Conservation (phyloP, 2,888 invertebrate species). For the Caenorhabditis panamensis region DNA sequence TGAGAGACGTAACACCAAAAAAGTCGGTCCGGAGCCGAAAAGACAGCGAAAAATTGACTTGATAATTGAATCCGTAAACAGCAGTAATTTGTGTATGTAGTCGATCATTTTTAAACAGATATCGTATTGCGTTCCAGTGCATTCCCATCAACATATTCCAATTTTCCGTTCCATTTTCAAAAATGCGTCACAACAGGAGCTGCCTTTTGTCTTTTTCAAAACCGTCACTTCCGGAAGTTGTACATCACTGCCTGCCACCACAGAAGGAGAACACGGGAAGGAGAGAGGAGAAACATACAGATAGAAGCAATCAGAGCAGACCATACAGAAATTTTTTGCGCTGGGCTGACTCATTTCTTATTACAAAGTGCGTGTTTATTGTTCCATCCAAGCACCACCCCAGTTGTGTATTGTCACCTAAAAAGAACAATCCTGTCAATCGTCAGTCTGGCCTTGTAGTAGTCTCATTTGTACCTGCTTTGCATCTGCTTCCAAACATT, state of each 20-base stretch:
- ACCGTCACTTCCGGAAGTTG: not conserved
- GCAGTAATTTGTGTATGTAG: too few species aligned
- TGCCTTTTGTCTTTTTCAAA: not conserved
- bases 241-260: slow-evolving; percentile 15
- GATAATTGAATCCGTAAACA: too few species aligned
- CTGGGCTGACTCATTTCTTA: slow-evolving; percentile 41
- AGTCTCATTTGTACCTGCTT: too few species aligned
- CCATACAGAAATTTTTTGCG: slow-evolving; percentile 26
- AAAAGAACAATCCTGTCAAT: too few species aligned
- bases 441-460: slow-evolving; percentile 1
- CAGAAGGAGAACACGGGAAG: slow-evolving; percentile 7
- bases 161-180: slow-evolving; percentile 7
- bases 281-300: slow-evolving; percentile 18
- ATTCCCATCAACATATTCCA: not conserved
- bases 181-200: slow-evolving; percentile 24
- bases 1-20: too few species aligned
- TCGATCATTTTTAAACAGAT: too few species aligned
- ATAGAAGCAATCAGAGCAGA: slow-evolving; percentile 40
- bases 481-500: not conserved
- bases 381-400: slow-evolving; percentile 51
- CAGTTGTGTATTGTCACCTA: not conserved
- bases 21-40: too few species aligned
- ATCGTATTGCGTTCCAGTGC: too few species aligned
- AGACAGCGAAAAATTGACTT: too few species aligned
- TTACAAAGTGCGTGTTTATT: slow-evolving; percentile 43